phyloP scores from a whole-genome alignment of 2,113 vertebrate species.

The Odontophorus gujanensis region DNA sequence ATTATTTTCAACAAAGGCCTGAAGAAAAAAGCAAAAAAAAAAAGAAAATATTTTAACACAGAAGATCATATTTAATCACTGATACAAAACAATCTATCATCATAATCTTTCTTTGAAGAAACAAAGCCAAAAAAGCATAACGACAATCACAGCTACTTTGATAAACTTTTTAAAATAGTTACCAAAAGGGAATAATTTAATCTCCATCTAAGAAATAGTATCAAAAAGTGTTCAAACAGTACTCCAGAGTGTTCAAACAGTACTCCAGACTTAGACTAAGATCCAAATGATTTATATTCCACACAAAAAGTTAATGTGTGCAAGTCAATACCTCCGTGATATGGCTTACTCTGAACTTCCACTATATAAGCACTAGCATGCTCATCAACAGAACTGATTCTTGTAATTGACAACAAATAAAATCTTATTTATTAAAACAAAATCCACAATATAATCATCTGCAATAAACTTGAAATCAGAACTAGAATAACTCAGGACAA shows the following conservation, averaged over 20 bases:
- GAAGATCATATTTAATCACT: constrained; percentile 2
- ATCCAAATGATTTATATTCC: background rate
- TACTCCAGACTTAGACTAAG: background rate
- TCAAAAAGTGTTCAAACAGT: background rate
- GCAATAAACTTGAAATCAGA: background rate
- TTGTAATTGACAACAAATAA: background rate
- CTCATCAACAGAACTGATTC: background rate
- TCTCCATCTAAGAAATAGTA: background rate
- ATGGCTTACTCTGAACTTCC: background rate
- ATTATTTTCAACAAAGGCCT: constrained; percentile 99
- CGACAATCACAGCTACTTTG: background rate
- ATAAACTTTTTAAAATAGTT: background rate
- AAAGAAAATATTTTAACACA: constrained; percentile 18
- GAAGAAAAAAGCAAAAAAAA: background rate
- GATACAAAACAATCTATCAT: background rate
- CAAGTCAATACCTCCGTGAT: background rate
- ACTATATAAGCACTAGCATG: background rate
- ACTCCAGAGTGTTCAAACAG: background rate
- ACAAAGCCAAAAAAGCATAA: background rate
- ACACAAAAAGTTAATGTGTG: background rate
- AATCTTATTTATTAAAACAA: background rate
- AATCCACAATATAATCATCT: background rate
- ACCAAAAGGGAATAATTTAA: background rate
- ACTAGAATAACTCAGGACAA: background rate
- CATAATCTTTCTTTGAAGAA: background rate